Evolutionary conservation across 2,888 invertebrate species (phyloP), one percentile per base, ranked within the genome.

Genomic region (Ceramica pisi): DNA sequence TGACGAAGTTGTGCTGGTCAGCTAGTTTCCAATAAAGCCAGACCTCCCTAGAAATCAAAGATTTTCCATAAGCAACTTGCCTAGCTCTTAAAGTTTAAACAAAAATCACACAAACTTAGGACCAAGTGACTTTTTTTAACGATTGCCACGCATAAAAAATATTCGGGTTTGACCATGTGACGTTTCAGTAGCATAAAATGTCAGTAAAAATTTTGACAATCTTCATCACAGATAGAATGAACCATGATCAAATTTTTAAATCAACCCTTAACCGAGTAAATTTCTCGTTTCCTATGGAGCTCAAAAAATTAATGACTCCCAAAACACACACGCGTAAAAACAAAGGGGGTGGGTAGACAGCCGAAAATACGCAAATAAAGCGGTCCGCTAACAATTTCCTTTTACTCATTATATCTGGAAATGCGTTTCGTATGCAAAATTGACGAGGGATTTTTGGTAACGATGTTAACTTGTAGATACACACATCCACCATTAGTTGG

Each of bases 351-450:
- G 83, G 80, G 83, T 74, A 86, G 87, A 88, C 89, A 86, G 88
- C 93, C 94, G 87, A 94, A 94, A 94, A 93, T 92, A 90, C 88
- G 91, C 90, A 90, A 92, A 93, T 92, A 90, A 89, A 87, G 82
- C 89, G 84, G 84, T 83, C 82, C 90, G 90, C 91, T 93, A 94
- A 94, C 94, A 92, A 92, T 92, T 94, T 95, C 94, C 94, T 92
- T 86, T 89, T 77, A 90, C 88, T 92, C 91, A 92, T 92, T 93
- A 91, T 92, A 91, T 92, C 87, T 89, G 80, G 81, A 81, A 87
- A 85, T 88, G 84, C 82, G 76, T 87, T 86, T 83, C 81, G 86
- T 88, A 84, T 87, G 88, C 87, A 82, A 87, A 87, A 84, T 79
- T 86, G 72, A 75, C 61, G 71, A 77, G 75, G 82, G 71, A 81